Evolutionary conservation across 2,113 vertebrate genomes (phyloP), one percentile per base, ranked within the genome.

Genomic region (Campylomormyrus numenius): DNA sequence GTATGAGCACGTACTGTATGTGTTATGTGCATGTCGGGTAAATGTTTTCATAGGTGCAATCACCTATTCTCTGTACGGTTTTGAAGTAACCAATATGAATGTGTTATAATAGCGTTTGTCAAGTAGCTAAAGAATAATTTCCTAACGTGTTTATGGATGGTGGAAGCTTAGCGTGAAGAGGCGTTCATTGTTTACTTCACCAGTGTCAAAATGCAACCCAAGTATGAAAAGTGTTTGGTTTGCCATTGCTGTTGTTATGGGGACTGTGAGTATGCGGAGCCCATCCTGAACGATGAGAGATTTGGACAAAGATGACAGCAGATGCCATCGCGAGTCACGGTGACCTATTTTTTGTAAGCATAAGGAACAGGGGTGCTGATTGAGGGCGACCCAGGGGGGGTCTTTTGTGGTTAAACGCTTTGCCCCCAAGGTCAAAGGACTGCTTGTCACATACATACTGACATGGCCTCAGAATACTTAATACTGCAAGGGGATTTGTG

Each of bases 401-500:
- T 39, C 31, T 42, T 80, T 42, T 80, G 74, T 80, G 74, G 74
- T 80, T 80, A 80, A 80, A 80, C 17, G 35, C 74, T 80, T 42
- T 80, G 74, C 74, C 74, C 74, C 5, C 74, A 80, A 80, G 74
- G 74, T 80, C 74, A 80, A 35, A 80, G 74, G 74, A 80, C 74
- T 39, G 74, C 74, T 80, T 80, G 74, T 80, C 74, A 80, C 5
- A 19, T 39, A 42, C 74, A 80, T 15, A 80, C 74, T 42, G 74
- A 80, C 17, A 70, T 31, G 62, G n/a, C 62, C 27, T 70, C 62
- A 42, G 31, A 77, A 80, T 80, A 39, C 13, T 80, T 80, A 19
- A 80, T 80, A 39, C 35, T 6, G 74, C 35, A 80, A 80, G 15
- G 13, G 74, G 74, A 80, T 80, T 80, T 62, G 7, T 62, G 56